These are phyloP conservation scores for Clanis bilineata DNA, from an alignment of 2,888 invertebrate genomes.

Conservation along the genomic window DNA sequence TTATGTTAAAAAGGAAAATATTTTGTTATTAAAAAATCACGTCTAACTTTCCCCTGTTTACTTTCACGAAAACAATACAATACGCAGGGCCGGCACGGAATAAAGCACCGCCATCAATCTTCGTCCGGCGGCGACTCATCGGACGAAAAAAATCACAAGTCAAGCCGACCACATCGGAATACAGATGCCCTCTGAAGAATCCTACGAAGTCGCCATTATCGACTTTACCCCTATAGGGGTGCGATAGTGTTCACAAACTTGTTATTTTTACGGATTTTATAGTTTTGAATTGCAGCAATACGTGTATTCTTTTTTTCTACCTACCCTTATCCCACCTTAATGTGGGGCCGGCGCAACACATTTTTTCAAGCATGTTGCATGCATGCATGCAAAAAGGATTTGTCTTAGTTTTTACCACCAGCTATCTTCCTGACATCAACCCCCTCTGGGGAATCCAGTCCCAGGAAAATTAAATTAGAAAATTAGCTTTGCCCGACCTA, in stretches of 20 bases:
- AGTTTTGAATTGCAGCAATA: too few relatives aligned
- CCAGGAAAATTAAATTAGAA: too few relatives aligned
- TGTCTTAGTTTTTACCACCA: too few relatives aligned
- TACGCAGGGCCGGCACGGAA: constrained; percentile 41
- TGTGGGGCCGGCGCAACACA: too few relatives aligned
- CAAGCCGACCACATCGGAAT: constrained; percentile 56
- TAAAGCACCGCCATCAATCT: constrained; percentile 60
- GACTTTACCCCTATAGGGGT: constrained; percentile 41
- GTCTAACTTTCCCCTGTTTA: constrained; percentile 41
- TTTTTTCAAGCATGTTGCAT: too few relatives aligned
- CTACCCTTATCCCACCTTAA: too few relatives aligned
- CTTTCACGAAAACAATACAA: constrained; percentile 49
- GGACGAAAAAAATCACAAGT: constrained; percentile 62
- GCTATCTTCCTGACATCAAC: too few relatives aligned
- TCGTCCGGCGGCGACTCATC: constrained; percentile 52
- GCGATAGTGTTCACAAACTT: background rate
- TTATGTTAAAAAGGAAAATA: background rate
- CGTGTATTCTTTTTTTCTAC: too few relatives aligned
- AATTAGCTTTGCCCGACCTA: too few relatives aligned
- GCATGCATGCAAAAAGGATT: too few relatives aligned
- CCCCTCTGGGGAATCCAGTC: too few relatives aligned
- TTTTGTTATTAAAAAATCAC: constrained; percentile 32
- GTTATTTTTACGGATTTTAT: background rate
- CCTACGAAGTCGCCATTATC: constrained; percentile 55
- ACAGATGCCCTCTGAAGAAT: constrained; percentile 66